A percentile compares a stretch with the other conserved stretches of the same genome.
Evolutionary conservation across 2,113 vertebrate species (phyloP).

Genomic region (Piaya cayana): DNA sequence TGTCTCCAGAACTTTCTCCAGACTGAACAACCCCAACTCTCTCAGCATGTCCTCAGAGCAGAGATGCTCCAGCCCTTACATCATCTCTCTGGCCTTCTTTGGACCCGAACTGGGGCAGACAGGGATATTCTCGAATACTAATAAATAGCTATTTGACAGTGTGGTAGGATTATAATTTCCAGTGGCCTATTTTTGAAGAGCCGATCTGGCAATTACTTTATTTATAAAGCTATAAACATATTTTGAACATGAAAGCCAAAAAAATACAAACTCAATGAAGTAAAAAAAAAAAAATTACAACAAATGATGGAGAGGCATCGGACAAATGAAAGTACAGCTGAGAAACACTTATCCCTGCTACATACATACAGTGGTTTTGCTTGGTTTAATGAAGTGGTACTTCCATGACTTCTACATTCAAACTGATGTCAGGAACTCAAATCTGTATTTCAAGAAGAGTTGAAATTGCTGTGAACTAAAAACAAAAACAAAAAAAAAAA

Average conservation of each 20-base stretch:
- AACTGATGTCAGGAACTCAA: constrained; percentile 9
- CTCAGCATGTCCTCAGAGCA: no score
- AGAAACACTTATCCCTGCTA: constrained; percentile 53
- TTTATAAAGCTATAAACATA: constrained; percentile 77
- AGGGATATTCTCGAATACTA: not conserved
- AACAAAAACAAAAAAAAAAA: not conserved
- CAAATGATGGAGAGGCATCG: constrained; percentile 17
- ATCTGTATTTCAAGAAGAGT: not conserved
- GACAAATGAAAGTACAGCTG: constrained; percentile 39
- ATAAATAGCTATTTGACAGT: not conserved
- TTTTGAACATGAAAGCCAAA: constrained; percentile 70
- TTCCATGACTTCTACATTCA: constrained; percentile 61
- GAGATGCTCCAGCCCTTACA: no score
- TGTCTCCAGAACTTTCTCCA: no score
- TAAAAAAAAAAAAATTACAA: constrained; percentile 49
- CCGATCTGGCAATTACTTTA: constrained; percentile 68
- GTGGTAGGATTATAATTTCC: constrained; percentile 25
- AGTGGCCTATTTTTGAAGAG: constrained; percentile 61
- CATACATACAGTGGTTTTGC: constrained; percentile 54
- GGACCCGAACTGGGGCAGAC: not conserved
- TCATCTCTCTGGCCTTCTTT: no score
- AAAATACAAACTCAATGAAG: constrained; percentile 61
- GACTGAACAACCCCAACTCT: no score
- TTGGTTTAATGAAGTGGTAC: constrained; percentile 34
- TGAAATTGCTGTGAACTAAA: constrained; percentile 24